Evolutionary conservation across 2,888 invertebrate species (phyloP), one percentile per base, ranked within the genome.

Genomic region (Aromia moschata): DNA sequence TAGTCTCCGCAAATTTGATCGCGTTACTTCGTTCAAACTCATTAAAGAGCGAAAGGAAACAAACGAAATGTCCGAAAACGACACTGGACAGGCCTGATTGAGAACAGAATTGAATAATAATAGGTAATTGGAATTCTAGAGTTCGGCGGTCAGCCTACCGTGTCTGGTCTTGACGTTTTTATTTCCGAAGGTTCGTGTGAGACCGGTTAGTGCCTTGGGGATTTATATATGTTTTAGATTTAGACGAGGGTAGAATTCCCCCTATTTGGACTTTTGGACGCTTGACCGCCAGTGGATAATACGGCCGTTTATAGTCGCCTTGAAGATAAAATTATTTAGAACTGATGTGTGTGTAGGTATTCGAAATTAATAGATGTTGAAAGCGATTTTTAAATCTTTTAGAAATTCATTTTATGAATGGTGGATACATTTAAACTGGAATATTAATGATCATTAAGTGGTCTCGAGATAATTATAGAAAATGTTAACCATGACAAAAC

Each of bases 1-100:
- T 40, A 60, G 44, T 55, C 44, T 44, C 53, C 45, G 41, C 43
- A 14, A 37, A 25, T n/a, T n/a, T n/a, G n/a, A 36, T 36, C 12
- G 12, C n/a, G 12, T 36, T n/a, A n/a, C n/a, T n/a, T 36, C 12
- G n/a, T 11, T 36, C 3, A 11, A 36, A n/a, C n/a, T 10, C 12
- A 36, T 38, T 38, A 5, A 25, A 38, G 7, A 38, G 15, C 11
- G 15, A 38, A 14, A 2, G 15, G 15, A 11, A 11, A 38, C 15
- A 38, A 38, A 38, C 7, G 12, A 37, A 37, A 37, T 12, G 14
- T 14, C n/a, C n/a, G 4, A 15, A 37, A 37, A 9, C 14, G 25
- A 7, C 7, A 25, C 25, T n/a, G n/a, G n/a, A n/a, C n/a, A n/a
- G n/a, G n/a, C n/a, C n/a, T n/a, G n/a, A n/a, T n/a, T n/a, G n/a